Evolutionary conservation across 1,140 invertebrate species (phyloP), one percentile per base, ranked within the genome.

Genomic region (Drosophila pseudoobscura): DNA sequence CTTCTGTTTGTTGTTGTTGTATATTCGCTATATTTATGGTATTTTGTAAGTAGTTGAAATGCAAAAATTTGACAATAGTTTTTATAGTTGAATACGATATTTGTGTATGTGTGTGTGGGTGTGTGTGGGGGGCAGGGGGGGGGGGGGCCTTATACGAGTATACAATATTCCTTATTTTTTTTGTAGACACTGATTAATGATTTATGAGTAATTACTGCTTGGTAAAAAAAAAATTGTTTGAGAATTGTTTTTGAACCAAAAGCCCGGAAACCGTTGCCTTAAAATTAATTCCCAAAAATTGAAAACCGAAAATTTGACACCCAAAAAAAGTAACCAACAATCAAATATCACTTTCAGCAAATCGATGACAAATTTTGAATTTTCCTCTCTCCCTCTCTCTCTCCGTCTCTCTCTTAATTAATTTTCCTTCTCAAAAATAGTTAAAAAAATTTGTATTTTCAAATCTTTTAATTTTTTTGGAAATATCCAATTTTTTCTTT

Each of bases 341-440:
- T 80, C 69, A 75, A 39, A 75, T 78, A 87, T 88, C 83, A 87
- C 83, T 88, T 83, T 82, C 75, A 79, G 78, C 83, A 88, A 82
- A 71, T 87, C 75, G 71, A 75, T 75, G 83, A 88, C 78, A 88
- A 82, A 78, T 82, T 80, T 88, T 39, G 80, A 85, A 78, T 80
- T 87, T 87, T 59, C 11, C 43, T 73, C 45, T 66, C 17, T 17
- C 17, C 0, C 0, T 1, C 17, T 17, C 17, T 17, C 17, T 15
- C 0, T 1, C 17, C 1, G 0, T 17, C 17, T 15, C 22, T 60
- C 49, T 50, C 15, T 58, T n/a, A 39, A 39, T 13, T 39, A 39
- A 39, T 39, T 39, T 39, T 39, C 8, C 8, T 44, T 65, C 44
- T 80, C 54, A 75, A 80, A 87, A 82, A 87, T 76, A 56, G 47